Evolutionary conservation across 1,140 invertebrate species (phyloP).

Genomic region (Pogonomyrmex barbatus): DNA sequence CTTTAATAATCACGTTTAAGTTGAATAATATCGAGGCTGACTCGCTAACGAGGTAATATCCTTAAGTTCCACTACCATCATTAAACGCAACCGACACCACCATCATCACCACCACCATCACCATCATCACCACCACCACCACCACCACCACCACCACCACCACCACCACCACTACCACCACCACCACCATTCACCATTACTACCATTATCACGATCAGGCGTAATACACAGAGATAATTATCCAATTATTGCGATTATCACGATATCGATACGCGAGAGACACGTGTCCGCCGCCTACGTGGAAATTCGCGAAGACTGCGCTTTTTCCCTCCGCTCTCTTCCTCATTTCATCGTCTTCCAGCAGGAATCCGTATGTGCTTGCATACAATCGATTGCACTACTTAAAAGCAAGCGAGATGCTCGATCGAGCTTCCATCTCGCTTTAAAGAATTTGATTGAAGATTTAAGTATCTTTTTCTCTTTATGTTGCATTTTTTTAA

Average conservation of each 20-base stretch:
- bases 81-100: constrained; percentile 55
- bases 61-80: constrained; percentile 64
- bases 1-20: constrained; percentile 86
- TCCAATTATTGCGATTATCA: constrained; percentile 58
- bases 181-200: constrained; percentile 4
- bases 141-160: constrained; percentile 27
- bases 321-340: constrained; percentile 54
- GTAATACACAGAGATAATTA: constrained; percentile 57
- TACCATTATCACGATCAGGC: neutral
- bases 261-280: constrained; percentile 27
- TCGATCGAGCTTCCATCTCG: constrained; percentile 6
- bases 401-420: constrained; percentile 35
- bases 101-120: constrained; percentile 15
- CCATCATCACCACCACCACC: constrained; percentile 32
- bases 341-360: constrained; percentile 62
- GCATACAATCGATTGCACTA: neutral
- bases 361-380: constrained; percentile 6
- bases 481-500: neutral
- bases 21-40: constrained; percentile 74
- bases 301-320: constrained; percentile 50
- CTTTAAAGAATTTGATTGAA: neutral
- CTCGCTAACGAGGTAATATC: constrained; percentile 65
- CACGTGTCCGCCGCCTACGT: constrained; percentile 65
- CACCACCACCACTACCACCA: constrained; percentile 15
- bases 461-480: neutral